These are phyloP conservation scores for Watsonalla cultraria DNA, from an alignment of 2,888 invertebrate genomes.

Conservation along the genomic window DNA sequence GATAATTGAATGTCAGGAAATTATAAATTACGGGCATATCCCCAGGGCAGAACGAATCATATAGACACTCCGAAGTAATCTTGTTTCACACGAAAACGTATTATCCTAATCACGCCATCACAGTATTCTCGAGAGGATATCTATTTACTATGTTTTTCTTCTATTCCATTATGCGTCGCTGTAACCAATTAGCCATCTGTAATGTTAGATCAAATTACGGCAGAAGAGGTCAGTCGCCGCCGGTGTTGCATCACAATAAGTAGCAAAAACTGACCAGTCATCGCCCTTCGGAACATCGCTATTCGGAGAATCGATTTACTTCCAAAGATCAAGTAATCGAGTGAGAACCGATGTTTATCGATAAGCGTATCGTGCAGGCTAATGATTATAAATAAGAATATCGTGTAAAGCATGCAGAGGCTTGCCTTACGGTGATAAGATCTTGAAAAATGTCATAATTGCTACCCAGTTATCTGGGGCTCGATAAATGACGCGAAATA, in stretches of 20 bases:
- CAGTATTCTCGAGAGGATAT: constrained; percentile 23
- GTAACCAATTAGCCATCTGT: constrained; percentile 61
- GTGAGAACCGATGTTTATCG: constrained; percentile 7
- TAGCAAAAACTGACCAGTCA: constrained; percentile 47
- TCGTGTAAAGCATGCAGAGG: not conserved
- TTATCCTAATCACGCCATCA: constrained; percentile 29
- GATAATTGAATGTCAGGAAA: constrained; percentile 55
- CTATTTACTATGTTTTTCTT: constrained; percentile 39
- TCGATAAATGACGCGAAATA: not conserved
- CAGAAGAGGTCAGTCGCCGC: constrained; percentile 19
- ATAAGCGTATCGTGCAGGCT: constrained; percentile 11
- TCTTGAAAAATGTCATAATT: not conserved
- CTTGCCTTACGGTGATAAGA: not conserved
- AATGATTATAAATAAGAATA: not conserved
- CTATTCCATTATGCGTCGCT: constrained; percentile 44
- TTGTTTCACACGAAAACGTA: constrained; percentile 15
- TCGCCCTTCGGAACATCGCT: constrained; percentile 25
- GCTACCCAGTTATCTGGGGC: not conserved
- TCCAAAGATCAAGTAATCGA: constrained; percentile 16
- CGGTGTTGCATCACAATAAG: constrained; percentile 48
- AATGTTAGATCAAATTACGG: constrained; percentile 54
- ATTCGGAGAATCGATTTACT: constrained; percentile 27
- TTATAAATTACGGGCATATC: constrained; percentile 41
- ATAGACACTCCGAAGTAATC: constrained; percentile 22
- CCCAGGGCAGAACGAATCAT: constrained; percentile 38